Base-by-base conservation (phyloP, 2,113 vertebrate genomes). In the Gallinago jamesoni region DNA sequence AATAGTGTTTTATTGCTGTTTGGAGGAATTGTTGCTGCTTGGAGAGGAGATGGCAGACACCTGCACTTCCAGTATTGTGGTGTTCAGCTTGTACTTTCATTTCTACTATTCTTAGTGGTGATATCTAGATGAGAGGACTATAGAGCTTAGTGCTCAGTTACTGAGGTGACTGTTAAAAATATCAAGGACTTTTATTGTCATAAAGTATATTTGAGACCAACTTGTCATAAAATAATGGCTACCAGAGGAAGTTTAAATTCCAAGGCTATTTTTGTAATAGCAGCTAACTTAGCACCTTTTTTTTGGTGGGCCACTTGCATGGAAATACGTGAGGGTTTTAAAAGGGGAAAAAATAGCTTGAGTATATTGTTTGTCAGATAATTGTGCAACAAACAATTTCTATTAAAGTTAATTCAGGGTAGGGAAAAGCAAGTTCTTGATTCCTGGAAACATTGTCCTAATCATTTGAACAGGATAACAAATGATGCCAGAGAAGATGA, bases 401-500 rank as follows among this genome's bases (percentile, higher is more conserved):
- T 60, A 3, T 13, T 62, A 12, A 15, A 85, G 19, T 59, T 64
- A 74, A n/a, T 67, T 35, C 43, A n/a, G 4, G 7, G 31, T 63
- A 55, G 7, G 23, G 37, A 66, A 75, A 84, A 77, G 14, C 27
- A 63, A 76, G 25, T 48, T 78, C 7, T 23, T 79, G 33, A 28
- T 74, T 93, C 47, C 43, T 90, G 20, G 76, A 87, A 63, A 60
- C 8, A 3, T 35, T 74, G n/a, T 81, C 50, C 41, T 89, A 53
- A 55, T 80, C 48, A 47, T 75, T 95, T 82, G 63, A 82, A 35
- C 96, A 99, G 99, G 94, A 93, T 99, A 97, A 99, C 99, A 52
- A 98, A 99, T 82, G 99, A 99, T 87, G 99, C 98, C 23, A 98
- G 99, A 64, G 99, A 99, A 97, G 99, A 99, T 80, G 99, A 99